Conservation (phyloP, 2,113 vertebrate species). For the Bufo gargarizans region DNA sequence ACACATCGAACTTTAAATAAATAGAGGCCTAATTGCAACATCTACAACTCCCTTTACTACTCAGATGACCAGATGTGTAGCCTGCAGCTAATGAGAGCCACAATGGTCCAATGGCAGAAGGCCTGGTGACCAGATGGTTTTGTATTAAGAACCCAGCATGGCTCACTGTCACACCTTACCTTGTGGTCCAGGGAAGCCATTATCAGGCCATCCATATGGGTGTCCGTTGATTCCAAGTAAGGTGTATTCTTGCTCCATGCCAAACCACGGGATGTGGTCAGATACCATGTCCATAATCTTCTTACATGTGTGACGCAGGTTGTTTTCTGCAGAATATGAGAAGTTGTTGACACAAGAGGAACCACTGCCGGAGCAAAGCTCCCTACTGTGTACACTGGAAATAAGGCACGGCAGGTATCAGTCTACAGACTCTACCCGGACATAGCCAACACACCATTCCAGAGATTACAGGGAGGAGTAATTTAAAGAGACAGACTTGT, state of each 20-base stretch:
- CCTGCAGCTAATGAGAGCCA: too few species aligned
- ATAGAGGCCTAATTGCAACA: too few species aligned
- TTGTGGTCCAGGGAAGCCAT: slow-evolving; percentile 67
- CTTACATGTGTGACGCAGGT: slow-evolving; percentile 70
- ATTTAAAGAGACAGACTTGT: neutral
- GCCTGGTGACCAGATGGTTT: neutral
- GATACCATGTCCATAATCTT: slow-evolving; percentile 68
- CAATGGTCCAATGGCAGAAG: too few species aligned
- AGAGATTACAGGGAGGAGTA: neutral
- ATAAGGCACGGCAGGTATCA: too few species aligned
- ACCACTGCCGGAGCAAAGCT: too few species aligned
- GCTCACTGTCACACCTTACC: slow-evolving; percentile 60
- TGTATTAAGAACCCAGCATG: neutral
- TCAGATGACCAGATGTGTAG: too few species aligned
- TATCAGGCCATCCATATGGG: slow-evolving; percentile 71
- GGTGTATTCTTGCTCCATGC: slow-evolving; percentile 75
- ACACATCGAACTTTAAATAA: too few species aligned
- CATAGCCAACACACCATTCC: neutral
- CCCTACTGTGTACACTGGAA: neutral
- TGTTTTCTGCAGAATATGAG: slow-evolving; percentile 70
- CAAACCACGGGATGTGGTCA: slow-evolving; percentile 70
- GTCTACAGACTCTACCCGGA: neutral
- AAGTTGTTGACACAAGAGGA: neutral
- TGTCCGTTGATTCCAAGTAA: slow-evolving; percentile 67
- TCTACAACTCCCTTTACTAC: too few species aligned